Evolutionary conservation across 2,113 vertebrate genomes (phyloP), one percentile per base, ranked within the genome.

Genomic region (Myrmecobius fasciatus): DNA sequence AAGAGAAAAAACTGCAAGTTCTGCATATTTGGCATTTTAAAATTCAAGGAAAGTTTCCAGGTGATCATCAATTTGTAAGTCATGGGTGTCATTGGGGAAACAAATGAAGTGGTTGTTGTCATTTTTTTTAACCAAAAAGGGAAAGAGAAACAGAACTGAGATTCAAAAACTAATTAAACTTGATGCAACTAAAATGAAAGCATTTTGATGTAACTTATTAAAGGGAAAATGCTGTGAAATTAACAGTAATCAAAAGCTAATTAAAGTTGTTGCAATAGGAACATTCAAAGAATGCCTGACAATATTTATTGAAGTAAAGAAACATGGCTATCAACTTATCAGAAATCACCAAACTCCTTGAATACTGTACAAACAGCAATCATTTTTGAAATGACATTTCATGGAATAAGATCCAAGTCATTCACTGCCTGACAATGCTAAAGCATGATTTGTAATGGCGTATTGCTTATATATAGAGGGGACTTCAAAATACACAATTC

Each of bases 161-260:
- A 51, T 97, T 98, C 97, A 98, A 98, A 97, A 99, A 98, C 98
- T 98, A 98, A 99, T 99, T 99, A 99, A 98, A 98, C 95, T 98
- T 97, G 97, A 97, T 98, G 95, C 93, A 98, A 98, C 97, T 98
- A 98, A 98, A 98, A 91, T 96, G 95, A 97, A 97, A 98, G 96
- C 96, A 98, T 98, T 98, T 98, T 98, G 95, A 98, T 98, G 98
- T 95, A 98, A 98, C 97, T 98, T 99, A 98, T 98, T 98, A 98
- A 98, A 97, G 96, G 95, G 97, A 98, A 99, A 98, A 98, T 98
- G 96, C 98, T 99, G 98, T 98, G 98, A 99, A 99, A 99, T 99
- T 99, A 99, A 98, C 97, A 98, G 98, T 98, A 98, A 98, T 99
- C 98, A 98, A 98, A 98, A 98, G 97, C 98, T 99, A 99, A 99